Conservation (phyloP, 1,140 invertebrate species). For the Bombus superbus region DNA sequence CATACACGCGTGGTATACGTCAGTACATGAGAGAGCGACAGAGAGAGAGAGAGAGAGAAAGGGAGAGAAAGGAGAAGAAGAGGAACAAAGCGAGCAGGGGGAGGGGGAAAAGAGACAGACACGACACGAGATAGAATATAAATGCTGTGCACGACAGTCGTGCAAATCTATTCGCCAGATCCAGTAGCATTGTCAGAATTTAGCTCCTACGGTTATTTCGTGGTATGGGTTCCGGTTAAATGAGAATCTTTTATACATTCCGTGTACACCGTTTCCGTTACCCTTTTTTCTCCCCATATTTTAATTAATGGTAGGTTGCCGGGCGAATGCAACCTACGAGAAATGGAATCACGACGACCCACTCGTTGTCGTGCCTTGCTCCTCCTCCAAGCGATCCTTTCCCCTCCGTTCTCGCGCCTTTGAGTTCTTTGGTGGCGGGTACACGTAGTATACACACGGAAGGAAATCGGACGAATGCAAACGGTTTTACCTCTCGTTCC, state of each 20-base stretch:
- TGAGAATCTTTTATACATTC: constrained; percentile 75
- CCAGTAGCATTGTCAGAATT: constrained; percentile 65
- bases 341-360: constrained; percentile 67
- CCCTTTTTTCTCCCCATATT: constrained; percentile 69
- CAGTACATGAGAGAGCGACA: not conserved
- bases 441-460: not conserved
- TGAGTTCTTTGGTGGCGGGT: constrained; percentile 1
- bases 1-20: not conserved
- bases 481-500: constrained; percentile 7
- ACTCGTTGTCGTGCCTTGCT: constrained; percentile 34
- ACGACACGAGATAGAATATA: constrained; percentile 32
- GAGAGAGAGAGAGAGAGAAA: not conserved
- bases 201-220: constrained; percentile 57
- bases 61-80: not conserved
- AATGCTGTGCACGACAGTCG: constrained; percentile 57
- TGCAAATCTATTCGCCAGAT: constrained; percentile 65
- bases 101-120: not conserved
- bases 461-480: constrained; percentile 5
- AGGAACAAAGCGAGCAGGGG: not conserved
- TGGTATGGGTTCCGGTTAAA: constrained; percentile 65
- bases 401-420: not conserved
- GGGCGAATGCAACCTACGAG: constrained; percentile 61
- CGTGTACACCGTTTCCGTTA: constrained; percentile 68
- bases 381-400: not conserved
- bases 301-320: constrained; percentile 73